These are phyloP conservation scores for Triplophysa yarkandensis DNA, from an alignment of 2,797 vertebrate species.

Conservation along the genomic window DNA sequence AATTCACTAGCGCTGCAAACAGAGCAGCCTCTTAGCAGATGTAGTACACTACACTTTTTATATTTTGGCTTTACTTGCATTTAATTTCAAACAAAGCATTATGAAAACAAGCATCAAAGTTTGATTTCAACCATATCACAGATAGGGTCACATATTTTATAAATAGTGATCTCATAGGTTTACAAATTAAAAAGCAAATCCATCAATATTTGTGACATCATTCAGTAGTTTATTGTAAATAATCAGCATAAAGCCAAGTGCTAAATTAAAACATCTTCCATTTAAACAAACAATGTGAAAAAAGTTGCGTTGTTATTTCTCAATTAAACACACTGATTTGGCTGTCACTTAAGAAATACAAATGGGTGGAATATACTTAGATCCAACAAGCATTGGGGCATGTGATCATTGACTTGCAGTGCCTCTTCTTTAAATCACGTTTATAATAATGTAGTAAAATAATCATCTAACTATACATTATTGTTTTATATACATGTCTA, in stretches of 20 bases:
- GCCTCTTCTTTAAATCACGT: neutral
- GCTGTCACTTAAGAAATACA: conserved; percentile 13
- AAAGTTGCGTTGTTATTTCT: neutral
- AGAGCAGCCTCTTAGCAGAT: no score
- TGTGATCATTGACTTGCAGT: conserved; percentile 21
- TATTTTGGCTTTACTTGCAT: no score
- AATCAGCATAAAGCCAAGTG: conserved; percentile 5
- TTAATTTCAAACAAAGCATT: no score
- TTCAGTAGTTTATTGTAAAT: conserved; percentile 14
- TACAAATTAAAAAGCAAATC: neutral
- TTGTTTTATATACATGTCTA: conserved; percentile 40
- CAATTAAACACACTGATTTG: neutral
- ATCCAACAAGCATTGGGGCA: neutral
- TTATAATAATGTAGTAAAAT: conserved; percentile 50
- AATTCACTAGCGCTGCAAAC: no score
- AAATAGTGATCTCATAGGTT: neutral
- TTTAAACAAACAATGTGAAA: conserved; percentile 37
- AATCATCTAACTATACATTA: conserved; percentile 40
- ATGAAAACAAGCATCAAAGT: no score
- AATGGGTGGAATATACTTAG: neutral
- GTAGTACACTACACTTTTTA: no score
- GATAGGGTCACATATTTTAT: neutral
- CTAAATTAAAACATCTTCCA: conserved; percentile 48
- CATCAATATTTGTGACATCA: neutral
- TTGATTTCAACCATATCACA: no score